phyloP scores from a whole-genome alignment of 2,113 vertebrate species.

The Mola mola region DNA sequence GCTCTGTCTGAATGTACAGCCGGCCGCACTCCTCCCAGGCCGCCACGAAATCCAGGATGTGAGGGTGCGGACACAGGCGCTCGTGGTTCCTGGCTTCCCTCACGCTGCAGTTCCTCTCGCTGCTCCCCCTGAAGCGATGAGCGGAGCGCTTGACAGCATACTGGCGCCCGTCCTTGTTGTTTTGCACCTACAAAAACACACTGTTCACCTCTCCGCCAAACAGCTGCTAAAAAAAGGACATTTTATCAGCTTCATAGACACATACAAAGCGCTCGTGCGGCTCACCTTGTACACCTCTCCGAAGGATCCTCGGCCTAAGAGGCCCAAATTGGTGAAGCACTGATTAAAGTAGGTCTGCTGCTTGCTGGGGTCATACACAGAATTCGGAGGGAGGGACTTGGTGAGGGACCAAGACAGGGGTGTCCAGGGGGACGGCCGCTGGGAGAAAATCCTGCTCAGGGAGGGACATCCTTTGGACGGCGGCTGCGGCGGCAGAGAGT shows the following conservation, averaged over 20 bases:
- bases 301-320: constrained; percentile 88
- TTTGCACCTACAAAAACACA: constrained; percentile 81
- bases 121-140: constrained; percentile 85
- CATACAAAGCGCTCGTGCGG: not conserved
- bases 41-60: constrained; percentile 84
- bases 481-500: constrained; percentile 80
- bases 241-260: not conserved
- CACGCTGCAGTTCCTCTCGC: constrained; percentile 84
- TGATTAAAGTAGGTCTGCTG: constrained; percentile 87
- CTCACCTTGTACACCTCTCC: constrained; percentile 92
- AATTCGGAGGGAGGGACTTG: constrained; percentile 56
- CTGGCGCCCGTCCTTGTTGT: constrained; percentile 79
- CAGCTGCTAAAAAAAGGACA: not conserved
- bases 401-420: constrained; percentile 82
- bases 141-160: constrained; percentile 91
- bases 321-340: constrained; percentile 86
- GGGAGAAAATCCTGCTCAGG: constrained; percentile 84
- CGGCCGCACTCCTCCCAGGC: constrained; percentile 90
- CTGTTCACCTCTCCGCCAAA: too few species aligned
- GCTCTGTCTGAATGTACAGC: constrained; percentile 91
- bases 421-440: constrained; percentile 77
- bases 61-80: constrained; percentile 84
- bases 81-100: constrained; percentile 89
- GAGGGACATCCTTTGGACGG: constrained; percentile 84
- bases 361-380: constrained; percentile 82